Conservation (phyloP, 2,113 vertebrate species). For the Melanocharis versteri region DNA sequence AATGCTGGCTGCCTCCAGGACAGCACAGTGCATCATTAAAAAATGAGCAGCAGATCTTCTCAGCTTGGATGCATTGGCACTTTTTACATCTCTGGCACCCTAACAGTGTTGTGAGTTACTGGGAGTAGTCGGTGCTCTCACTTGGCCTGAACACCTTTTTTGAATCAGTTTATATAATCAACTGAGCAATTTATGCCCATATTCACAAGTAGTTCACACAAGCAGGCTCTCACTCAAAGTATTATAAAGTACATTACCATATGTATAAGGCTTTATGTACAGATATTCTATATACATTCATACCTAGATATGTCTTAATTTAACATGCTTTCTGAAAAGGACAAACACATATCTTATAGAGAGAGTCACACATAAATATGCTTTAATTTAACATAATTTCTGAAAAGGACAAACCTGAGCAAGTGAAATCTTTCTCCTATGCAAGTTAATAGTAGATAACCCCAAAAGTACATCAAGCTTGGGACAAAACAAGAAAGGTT, state of each 20-base stretch:
- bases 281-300: neutral
- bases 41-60: neutral
- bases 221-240: neutral
- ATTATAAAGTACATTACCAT: neutral
- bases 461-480: neutral
- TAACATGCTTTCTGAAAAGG: neutral
- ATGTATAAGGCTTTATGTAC: neutral
- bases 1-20: neutral
- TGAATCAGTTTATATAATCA: slow-evolving; percentile 4
- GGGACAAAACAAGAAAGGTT: neutral
- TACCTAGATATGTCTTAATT: neutral
- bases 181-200: neutral
- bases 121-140: neutral
- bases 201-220: neutral
- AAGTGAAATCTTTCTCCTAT: neutral
- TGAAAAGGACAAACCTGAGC: neutral
- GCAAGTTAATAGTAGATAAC: neutral
- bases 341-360: neutral
- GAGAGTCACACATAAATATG: neutral
- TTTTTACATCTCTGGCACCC: neutral
- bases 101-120: neutral
- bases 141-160: neutral
- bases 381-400: neutral
- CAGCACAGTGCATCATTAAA: neutral
- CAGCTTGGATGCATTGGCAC: neutral